A percentile compares a stretch with the other conserved stretches of the same genome.
Conservation (phyloP, 1,140 invertebrate species). For the Drosophila rhopaloa region DNA sequence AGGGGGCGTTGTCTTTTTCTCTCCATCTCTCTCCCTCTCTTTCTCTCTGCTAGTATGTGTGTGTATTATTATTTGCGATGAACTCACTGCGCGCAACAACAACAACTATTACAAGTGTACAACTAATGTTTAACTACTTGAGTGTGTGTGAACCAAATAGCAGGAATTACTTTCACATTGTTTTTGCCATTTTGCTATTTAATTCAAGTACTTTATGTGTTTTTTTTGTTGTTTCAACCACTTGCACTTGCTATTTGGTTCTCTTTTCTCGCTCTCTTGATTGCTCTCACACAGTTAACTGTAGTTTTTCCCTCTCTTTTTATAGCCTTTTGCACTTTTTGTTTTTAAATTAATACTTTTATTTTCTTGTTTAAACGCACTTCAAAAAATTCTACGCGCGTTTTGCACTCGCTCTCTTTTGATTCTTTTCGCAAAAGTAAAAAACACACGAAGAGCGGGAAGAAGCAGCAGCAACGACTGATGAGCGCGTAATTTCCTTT, state of each 20-base stretch:
- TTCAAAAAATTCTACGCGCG: constrained; percentile 63
- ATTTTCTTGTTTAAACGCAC: constrained; percentile 47
- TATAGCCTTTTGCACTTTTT: constrained; percentile 33
- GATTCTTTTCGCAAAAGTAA: constrained; percentile 24
- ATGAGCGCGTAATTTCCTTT: constrained; percentile 57
- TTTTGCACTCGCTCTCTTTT: constrained; percentile 46
- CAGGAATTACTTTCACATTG: constrained; percentile 77
- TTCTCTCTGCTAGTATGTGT: constrained; percentile 11
- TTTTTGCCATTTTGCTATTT: constrained; percentile 43
- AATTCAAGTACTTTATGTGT: constrained; percentile 32
- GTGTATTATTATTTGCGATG: constrained; percentile 82
- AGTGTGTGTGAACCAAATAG: constrained; percentile 35
- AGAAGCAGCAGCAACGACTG: constrained; percentile 14
- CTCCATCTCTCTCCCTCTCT: constrained; percentile 9
- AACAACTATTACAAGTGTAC: constrained; percentile 62
- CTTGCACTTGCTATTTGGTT: constrained; percentile 60
- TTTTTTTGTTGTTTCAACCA: constrained; percentile 58
- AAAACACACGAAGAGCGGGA: constrained; percentile 16
- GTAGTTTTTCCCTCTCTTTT: constrained; percentile 44
- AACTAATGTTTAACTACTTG: constrained; percentile 40
- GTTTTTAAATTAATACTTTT: constrained; percentile 15
- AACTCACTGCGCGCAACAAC: constrained; percentile 76
- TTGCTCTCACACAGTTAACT: constrained; percentile 41
- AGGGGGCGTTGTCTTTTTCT: constrained; percentile 35
- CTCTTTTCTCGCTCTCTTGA: constrained; percentile 17